Evolutionary conservation across 2,888 invertebrate species (phyloP), one percentile per base, ranked within the genome.

Genomic region (Drosophila kanekoi): DNA sequence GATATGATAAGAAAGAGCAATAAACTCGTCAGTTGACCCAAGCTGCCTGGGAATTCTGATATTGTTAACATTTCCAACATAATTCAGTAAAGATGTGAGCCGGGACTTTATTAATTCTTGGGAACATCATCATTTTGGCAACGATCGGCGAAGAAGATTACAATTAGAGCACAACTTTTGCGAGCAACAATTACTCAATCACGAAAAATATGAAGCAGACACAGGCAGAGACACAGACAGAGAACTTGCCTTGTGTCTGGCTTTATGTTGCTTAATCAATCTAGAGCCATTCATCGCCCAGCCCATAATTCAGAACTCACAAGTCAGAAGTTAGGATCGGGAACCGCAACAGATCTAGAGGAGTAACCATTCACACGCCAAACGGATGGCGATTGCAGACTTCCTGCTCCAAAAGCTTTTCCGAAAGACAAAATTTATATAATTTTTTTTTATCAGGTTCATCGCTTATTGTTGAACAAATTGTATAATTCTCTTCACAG

Each of bases 361-460:
- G 61, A 78, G 32, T 67, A 67, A 71, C 56, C 68, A 80, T 81
- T 83, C 79, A 84, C 83, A 84, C 77, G 74, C 60, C 79, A 67
- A 66, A 56, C 73, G 78, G 70, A 72, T 66, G 77, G 68, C 77
- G 77, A 87, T 87, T 77, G 83, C 58, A 64, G 81, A 83, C 87
- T 83, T 87, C 83, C 87, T 84, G 79, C 40, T 66, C 62, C 66
- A 54, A 71, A 65, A 72, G 76, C 80, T 83, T 72, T 76, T 87
- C 79, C 77, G 58, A 84, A 62, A 69, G 62, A 66, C 79, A 79
- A 74, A 81, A 79, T 83, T 87, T 81, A 81, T 87, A 77, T 83
- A 83, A 83, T 83, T 83, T 87, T 67, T 67, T 23, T 67, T 87
- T 81, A 83, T 83, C 84, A 75, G 84, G 81, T 79, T 72, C 53